Base-by-base conservation (phyloP, 2,113 vertebrate species). In the Tenebrosternarchus preto region DNA sequence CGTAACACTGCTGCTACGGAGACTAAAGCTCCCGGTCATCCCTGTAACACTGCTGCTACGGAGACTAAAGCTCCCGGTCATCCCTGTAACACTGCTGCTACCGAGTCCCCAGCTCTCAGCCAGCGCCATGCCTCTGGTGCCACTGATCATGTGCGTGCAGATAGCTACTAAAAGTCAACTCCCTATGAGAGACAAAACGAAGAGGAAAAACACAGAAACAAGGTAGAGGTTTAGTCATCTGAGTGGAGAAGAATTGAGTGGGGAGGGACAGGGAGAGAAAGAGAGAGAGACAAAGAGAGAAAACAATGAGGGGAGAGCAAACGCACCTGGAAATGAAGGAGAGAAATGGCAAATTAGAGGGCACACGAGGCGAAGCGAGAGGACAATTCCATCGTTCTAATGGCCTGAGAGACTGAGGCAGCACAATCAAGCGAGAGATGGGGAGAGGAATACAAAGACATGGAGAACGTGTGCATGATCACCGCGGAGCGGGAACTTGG, bases 381-480 rank as follows among this genome's bases (percentile, higher is more conserved):
- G 22, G 46, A 43, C 33, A 46, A 57, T 50, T 6, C 31, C 39
- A 46, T 43, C 22, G 24, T 78, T 50, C 27, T 17, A 43, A 63
- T 24, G 53, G 70, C 19, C 25, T 6, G 8, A 73, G 68, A 57
- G 60, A 73, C 55, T 59, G 33, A 69, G 20, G 43, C 43, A 57
- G 60, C 36, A 69, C 16, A 60, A 9, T 67, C 63, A 55, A 56
- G 15, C 24, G 70, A 27, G 24, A 81, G 55, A 27, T 20, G 64
- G 43, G 61, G 70, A n/a, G 15, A 70, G 9, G 36, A 22, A 73
- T 39, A 57, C 20, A 69, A 25, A 59, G 11, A 19, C 25, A 50
- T 17, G n/a, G 19, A 19, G 57, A 66, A 31, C 9, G 56, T 61
- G 27, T 39, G n/a, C 27, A 22, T 16, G 43, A 78, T 9, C 3